Conservation (phyloP, 2,888 invertebrate genomes). For the Apoderus coryli region DNA sequence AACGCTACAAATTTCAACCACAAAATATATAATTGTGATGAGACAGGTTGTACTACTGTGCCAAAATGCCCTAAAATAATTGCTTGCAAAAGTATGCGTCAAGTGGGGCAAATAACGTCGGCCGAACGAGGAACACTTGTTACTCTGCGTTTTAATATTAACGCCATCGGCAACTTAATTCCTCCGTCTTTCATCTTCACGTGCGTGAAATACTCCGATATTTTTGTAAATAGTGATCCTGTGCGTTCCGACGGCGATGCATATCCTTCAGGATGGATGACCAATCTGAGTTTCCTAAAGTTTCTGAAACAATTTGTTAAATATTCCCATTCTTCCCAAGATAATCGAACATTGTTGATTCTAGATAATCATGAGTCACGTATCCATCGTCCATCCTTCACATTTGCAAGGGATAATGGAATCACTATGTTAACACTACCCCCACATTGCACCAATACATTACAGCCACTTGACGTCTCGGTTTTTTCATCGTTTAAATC, state of each 20-base stretch:
- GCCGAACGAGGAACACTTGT: constrained; percentile 8
- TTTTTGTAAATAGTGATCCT: constrained; percentile 5
- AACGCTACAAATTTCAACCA: constrained; percentile 6
- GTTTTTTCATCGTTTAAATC: constrained; percentile 29
- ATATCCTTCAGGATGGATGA: constrained; percentile 5
- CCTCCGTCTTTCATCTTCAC: constrained; percentile 11
- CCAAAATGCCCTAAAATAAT: constrained; percentile 8
- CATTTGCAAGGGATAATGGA: constrained; percentile 25
- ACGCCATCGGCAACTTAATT: constrained; percentile 9
- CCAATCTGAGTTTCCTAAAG: constrained; percentile 5
- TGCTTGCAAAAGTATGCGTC: constrained; percentile 4
- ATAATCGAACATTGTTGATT: constrained; percentile 15
- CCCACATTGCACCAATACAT: constrained; percentile 29
- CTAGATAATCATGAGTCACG: constrained; percentile 28
- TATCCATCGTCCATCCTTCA: constrained; percentile 18
- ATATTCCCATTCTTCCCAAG: constrained; percentile 3
- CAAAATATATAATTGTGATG: constrained; percentile 9
- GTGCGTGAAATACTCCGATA: constrained; percentile 6
- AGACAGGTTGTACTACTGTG: constrained; percentile 9
- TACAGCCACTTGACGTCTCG: constrained; percentile 27
- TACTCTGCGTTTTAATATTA: constrained; percentile 7
- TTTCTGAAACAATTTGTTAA: constrained; percentile 7
- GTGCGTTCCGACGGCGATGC: constrained; percentile 5
- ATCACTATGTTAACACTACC: constrained; percentile 28
- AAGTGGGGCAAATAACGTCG: constrained; percentile 9